These are phyloP conservation scores for Polymixis flavicincta DNA, from an alignment of 2,888 invertebrate species.

Conservation along the genomic window DNA sequence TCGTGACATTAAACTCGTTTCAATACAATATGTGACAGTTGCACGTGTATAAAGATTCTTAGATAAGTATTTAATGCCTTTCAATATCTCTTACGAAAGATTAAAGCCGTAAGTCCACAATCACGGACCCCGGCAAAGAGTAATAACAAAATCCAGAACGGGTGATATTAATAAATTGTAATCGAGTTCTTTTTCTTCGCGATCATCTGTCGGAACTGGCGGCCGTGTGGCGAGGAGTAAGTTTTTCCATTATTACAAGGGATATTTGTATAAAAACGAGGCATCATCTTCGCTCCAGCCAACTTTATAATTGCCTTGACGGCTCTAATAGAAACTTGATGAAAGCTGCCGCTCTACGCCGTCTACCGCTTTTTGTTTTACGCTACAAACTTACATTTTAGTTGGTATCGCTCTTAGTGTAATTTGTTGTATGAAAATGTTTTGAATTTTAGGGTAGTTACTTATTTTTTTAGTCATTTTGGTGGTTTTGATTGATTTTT, in stretches of 20 bases:
- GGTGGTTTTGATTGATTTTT: constrained; percentile 1
- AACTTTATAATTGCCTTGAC: constrained; percentile 90
- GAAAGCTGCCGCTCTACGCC: constrained; percentile 82
- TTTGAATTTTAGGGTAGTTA: constrained; percentile 26
- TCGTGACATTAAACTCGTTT: constrained; percentile 9
- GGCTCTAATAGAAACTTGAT: constrained; percentile 88
- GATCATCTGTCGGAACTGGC: constrained; percentile 84
- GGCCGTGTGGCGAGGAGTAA: constrained; percentile 78
- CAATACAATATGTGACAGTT: not conserved
- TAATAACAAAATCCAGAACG: constrained; percentile 58
- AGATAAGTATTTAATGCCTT: not conserved
- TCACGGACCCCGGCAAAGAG: constrained; percentile 39
- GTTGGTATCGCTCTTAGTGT: constrained; percentile 74
- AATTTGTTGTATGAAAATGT: constrained; percentile 73
- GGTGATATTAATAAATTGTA: constrained; percentile 74
- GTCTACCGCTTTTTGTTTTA: constrained; percentile 83
- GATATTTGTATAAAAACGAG: constrained; percentile 88
- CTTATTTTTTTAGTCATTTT: not conserved
- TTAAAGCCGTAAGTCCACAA: constrained; percentile 17
- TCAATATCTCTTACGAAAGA: constrained; percentile 6
- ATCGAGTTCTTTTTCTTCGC: constrained; percentile 78
- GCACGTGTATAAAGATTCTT: not conserved
- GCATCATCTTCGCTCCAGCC: constrained; percentile 79
- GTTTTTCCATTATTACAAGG: constrained; percentile 88
- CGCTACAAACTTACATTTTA: constrained; percentile 83